Base-by-base conservation (phyloP, 2,113 vertebrate genomes). In the Atlantisia rogersi region DNA sequence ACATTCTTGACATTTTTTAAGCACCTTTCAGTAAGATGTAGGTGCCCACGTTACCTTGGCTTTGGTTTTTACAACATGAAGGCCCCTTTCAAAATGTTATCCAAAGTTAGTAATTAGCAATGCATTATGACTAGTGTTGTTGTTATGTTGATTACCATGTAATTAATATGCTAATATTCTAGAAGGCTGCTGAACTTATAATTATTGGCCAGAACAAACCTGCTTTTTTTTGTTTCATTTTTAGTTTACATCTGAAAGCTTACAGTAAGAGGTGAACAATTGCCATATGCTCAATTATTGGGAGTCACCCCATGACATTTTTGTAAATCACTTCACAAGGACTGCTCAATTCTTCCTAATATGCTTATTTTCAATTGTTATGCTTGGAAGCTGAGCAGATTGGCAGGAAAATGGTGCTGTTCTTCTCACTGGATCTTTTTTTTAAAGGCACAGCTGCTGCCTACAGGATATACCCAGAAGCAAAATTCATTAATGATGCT, bases 101-200 rank as follows among this genome's bases (percentile, higher is more conserved):
- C 62, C 58, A 55, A 88, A n/a, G n/a, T 76, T 85, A 84, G 65
- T 42, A 94, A 86, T 78, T 81, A 93, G 65, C 39, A 78, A 78
- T 31, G 67, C 7, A 32, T 82, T 59, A 81, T 29, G 14, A 89
- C 55, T 71, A 82, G 44, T 20, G 12, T 26, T 56, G 55, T 35
- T 90, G 37, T 32, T 75, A 67, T 50, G 69, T 86, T 79, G 77
- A 94, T 82, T 95, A 65, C 35, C 24, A 87, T 53, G 18, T 75
- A 86, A 94, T 95, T 86, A 95, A 79, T 89, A 89, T 64, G 80
- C 18, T 95, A 89, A 84, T 87, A 18, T 56, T 77, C 50, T 78
- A 71, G 84, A 42, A 83, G 0, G 0, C 60, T 56, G 12, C 20
- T 89, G 58, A 87, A 71, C 18, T 76, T 73, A 32, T 10, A 83